phyloP scores from a whole-genome alignment of 2,113 vertebrate species.

The Nyctibius bracteatus region DNA sequence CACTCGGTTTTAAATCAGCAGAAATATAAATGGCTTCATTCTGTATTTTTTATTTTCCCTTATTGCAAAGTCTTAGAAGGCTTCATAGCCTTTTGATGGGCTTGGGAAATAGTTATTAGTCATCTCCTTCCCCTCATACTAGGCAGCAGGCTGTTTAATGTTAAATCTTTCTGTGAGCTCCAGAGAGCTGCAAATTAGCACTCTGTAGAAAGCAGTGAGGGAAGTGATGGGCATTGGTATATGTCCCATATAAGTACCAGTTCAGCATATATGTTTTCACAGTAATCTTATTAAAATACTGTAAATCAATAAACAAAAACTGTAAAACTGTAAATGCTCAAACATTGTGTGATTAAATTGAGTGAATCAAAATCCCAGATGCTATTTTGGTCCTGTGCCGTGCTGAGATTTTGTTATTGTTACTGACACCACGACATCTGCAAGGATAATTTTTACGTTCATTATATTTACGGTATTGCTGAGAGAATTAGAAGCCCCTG shows the following conservation, averaged over 20 bases:
- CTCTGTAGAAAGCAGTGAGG: neutral
- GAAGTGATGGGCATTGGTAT: conserved; percentile 9
- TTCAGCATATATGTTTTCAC: conserved; percentile 49
- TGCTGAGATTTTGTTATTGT: conserved; percentile 71
- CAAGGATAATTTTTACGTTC: conserved; percentile 74
- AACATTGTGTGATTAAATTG: conserved; percentile 64
- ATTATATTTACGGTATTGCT: conserved; percentile 72
- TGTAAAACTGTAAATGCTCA: conserved; percentile 52
- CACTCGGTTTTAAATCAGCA: neutral
- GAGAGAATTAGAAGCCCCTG: conserved; percentile 69
- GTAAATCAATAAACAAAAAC: conserved; percentile 65
- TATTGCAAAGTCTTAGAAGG: neutral
- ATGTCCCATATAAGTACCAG: neutral
- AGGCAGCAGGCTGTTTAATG: neutral
- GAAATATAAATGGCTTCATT: conserved; percentile 30
- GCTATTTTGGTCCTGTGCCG: conserved; percentile 56
- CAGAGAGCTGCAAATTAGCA: neutral
- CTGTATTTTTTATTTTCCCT: conserved; percentile 13
- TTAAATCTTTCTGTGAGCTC: conserved; percentile 16
- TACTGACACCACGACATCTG: conserved; percentile 70
- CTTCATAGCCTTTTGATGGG: conserved; percentile 18
- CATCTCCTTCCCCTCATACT: neutral
- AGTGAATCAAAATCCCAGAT: conserved; percentile 70
- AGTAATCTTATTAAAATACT: conserved; percentile 62
- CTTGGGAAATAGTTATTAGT: neutral